phyloP scores from a whole-genome alignment of 2,113 vertebrate genomes.

The Melanotaenia duboulayi region DNA sequence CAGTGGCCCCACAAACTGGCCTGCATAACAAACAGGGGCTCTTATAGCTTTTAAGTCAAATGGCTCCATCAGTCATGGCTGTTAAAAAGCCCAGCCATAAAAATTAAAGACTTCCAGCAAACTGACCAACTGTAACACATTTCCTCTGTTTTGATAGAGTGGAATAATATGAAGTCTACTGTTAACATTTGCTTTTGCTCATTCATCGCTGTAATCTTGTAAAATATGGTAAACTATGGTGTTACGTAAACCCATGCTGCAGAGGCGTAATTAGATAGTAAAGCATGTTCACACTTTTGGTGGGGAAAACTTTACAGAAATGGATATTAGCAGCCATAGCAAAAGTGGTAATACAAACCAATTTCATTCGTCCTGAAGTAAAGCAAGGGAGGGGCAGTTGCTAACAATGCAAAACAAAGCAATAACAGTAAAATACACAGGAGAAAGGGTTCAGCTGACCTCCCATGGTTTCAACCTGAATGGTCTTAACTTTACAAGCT shows the following conservation, averaged over 20 bases:
- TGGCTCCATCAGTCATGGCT: slow-evolving; percentile 76
- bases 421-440: neutral
- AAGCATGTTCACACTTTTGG: slow-evolving; percentile 24
- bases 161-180: slow-evolving; percentile 57
- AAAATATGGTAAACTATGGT: slow-evolving; percentile 19
- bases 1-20: slow-evolving; percentile 48
- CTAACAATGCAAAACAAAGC: slow-evolving; percentile 43
- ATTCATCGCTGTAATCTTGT: slow-evolving; percentile 45
- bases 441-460: slow-evolving; percentile 36
- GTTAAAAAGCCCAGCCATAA: slow-evolving; percentile 73
- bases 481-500: slow-evolving; percentile 55
- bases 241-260: slow-evolving; percentile 16
- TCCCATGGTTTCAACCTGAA: slow-evolving; percentile 45
- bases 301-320: slow-evolving; percentile 23
- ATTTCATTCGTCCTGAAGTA: slow-evolving; percentile 12
- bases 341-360: slow-evolving; percentile 39
- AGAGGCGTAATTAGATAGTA: slow-evolving; percentile 9
- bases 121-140: slow-evolving; percentile 72
- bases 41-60: slow-evolving; percentile 64
- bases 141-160: slow-evolving; percentile 75
- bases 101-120: slow-evolving; percentile 81
- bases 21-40: slow-evolving; percentile 67
- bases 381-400: slow-evolving; percentile 21
- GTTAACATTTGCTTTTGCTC: slow-evolving; percentile 65
- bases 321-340: slow-evolving; percentile 10